A percentile compares a stretch with the other conserved stretches of the same genome.
Evolutionary conservation across 2,113 vertebrate genomes (phyloP).

Genomic region (Leptobrachium leishanense): DNA sequence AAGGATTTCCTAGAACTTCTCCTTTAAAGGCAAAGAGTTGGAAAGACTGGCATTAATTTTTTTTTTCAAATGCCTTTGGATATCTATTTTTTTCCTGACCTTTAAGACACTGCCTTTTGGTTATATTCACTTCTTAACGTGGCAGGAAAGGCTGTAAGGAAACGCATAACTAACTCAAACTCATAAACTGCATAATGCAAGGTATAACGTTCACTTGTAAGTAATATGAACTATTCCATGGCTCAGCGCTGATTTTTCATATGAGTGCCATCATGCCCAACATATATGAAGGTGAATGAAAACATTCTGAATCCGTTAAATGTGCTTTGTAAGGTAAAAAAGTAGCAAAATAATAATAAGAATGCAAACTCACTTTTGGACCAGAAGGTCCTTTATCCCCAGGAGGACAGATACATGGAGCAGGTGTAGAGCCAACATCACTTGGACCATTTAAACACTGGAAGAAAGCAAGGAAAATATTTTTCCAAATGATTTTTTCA

Average conservation of each 20-base stretch:
- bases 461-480: constrained; percentile 51
- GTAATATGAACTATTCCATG: not conserved
- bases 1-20: no score
- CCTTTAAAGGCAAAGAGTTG: no score
- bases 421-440: constrained; percentile 76
- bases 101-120: not conserved
- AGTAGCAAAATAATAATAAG: not conserved
- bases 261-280: not conserved
- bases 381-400: constrained; percentile 84
- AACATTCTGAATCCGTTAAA: no score
- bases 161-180: not conserved
- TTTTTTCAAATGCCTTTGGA: no score
- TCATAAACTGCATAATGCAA: not conserved
- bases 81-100: not conserved
- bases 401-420: constrained; percentile 85
- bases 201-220: constrained; percentile 22
- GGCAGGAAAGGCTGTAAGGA: constrained; percentile 4
- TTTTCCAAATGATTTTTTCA: constrained; percentile 26
- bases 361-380: constrained; percentile 69
- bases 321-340: no score
- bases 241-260: not conserved
- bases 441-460: constrained; percentile 82
- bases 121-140: not conserved
- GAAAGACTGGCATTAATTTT: no score
- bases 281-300: not conserved